Evolutionary conservation across 2,888 invertebrate species (phyloP).

Genomic region (Tetragnatha montana): DNA sequence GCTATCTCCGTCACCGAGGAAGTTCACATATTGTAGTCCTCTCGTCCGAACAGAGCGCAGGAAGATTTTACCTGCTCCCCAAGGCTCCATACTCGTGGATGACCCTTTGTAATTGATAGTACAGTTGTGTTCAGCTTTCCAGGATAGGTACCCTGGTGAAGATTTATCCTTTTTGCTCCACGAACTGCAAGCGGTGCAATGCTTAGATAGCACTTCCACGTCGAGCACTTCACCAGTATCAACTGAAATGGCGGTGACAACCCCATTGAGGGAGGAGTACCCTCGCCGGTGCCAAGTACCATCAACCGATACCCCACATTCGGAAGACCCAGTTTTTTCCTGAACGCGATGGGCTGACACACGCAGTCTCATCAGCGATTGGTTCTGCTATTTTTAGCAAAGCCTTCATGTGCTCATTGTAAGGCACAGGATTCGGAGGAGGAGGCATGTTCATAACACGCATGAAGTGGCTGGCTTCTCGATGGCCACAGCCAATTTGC

Average conservation of each 20-base stretch:
- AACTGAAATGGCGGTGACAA: not conserved
- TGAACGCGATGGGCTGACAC: slow-evolving; percentile 1
- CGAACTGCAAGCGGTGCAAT: not conserved
- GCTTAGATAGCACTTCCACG: not conserved
- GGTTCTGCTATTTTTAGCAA: not conserved
- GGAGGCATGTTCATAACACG: slow-evolving; percentile 19
- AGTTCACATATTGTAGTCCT: not conserved
- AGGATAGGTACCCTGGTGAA: not conserved
- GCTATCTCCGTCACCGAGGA: not conserved
- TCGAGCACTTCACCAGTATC: not conserved
- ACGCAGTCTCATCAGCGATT: slow-evolving; percentile 4
- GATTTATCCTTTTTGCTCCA: not conserved
- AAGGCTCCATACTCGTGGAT: not conserved
- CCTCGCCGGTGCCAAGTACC: slow-evolving; percentile 9
- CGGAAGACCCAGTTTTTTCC: not conserved
- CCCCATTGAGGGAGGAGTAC: not conserved
- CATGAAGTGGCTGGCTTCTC: not conserved
- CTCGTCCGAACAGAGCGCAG: not conserved
- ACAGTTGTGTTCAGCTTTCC: not conserved
- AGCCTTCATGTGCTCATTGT: slow-evolving; percentile 1
- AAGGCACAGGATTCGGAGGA: not conserved
- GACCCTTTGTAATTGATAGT: not conserved
- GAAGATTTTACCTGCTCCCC: not conserved
- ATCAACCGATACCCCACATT: slow-evolving; percentile 21
- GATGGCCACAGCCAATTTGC: slow-evolving; percentile 27